Evolutionary conservation across 1,140 invertebrate species (phyloP), one percentile per base, ranked within the genome.

Genomic region (Diachasma alloeum): DNA sequence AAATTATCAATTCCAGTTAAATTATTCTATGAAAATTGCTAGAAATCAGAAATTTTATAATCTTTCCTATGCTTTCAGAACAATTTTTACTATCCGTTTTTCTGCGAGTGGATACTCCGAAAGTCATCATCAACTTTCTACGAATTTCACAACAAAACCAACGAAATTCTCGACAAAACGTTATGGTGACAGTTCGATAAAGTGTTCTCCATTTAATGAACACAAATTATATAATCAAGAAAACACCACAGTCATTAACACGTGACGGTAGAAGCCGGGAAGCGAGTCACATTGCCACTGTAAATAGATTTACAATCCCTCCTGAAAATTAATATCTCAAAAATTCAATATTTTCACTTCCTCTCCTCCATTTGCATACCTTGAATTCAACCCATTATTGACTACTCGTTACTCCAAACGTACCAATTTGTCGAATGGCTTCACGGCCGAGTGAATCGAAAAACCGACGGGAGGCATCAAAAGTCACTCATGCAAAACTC

Each of bases 401-500:
- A 26, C 24, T 8, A 63, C 59, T 63, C 59, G 59, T 63, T 63
- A 63, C 59, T 26, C 59, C 59, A 26, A 63, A 63, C 59, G 59
- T 63, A 63, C 59, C 59, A 63, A 63, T 63, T 63, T 63, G 24
- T 31, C 19, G 24, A 63, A 63, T 63, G 59, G 24, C 24, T 63
- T 63, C 24, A 63, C 59, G 24, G 59, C 15, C 24, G 59, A 63
- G 59, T 31, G 13, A 26, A 24, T 63, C 11, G 24, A 63, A 63
- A 63, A 63, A 63, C 22, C 59, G 59, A 63, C 59, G 59, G 59
- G 59, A 63, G 59, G 59, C 59, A 63, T 63, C 59, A 24, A 31
- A 24, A 31, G 24, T 63, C 59, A 31, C 24, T 63, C 59, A 63
- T 63, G 24, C 59, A 63, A 63, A 63, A 63, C 59, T 31, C 11